Evolutionary conservation across 2,888 invertebrate genomes (phyloP), one percentile per base, ranked within the genome.

Genomic region (Torymus texanus): DNA sequence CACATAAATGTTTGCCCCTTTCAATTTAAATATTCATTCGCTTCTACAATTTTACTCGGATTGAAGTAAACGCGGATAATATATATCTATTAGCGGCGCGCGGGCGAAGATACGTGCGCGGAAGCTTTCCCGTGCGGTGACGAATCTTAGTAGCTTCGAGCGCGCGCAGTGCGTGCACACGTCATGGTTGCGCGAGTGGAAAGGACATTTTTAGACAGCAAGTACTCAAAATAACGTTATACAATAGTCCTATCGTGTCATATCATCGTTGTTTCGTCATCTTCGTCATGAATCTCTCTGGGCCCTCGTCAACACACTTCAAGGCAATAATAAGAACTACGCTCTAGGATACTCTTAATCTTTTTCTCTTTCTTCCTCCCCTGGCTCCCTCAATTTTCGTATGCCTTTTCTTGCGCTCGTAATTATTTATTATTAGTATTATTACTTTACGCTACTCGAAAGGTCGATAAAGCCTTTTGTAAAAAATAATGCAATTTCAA

Each of bases 301-400:
- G 72, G 14, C 50, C 72, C 80, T 81, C 72, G 78, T 79, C 79
- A 80, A 41, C 82, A 81, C 80, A 82, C 74, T 80, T 80, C 80
- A 81, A 82, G 82, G 81, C 82, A 82, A 82, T 76, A 79, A 75
- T 82, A 83, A 82, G 74, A 81, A 82, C 78, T 79, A 82, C 80
- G 82, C 71, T 79, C 80, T 82, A 78, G 80, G 58, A 78, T 75
- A 41, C 41, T 41, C 41, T 8, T 72, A 63, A 16, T 51, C 50
- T 70, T n/a, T 55, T 65, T 63, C 3, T 65, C 50, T 62, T 70
- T 24, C 21, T 58, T 62, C 13, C 12, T 67, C n/a, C 55, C 62
- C 21, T 67, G 59, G 21, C 24, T 81, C 61, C 10, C 41, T 41
- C 41, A 41, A 41, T 41, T 8, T 41, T 41, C 41, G 41, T 41